Conservation (phyloP, 2,113 vertebrate genomes). For the Laticauda colubrina region DNA sequence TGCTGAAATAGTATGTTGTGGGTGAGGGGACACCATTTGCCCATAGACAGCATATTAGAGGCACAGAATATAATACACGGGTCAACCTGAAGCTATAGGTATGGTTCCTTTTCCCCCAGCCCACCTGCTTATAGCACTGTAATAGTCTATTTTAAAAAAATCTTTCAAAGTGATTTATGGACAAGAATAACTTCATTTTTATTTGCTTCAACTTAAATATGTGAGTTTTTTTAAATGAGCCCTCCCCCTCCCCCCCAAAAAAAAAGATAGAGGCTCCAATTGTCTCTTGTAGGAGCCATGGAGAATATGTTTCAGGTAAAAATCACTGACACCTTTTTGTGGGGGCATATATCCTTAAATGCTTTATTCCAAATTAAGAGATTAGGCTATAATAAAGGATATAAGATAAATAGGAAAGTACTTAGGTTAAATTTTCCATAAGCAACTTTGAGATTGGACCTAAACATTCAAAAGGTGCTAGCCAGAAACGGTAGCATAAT, state of each 20-base stretch:
- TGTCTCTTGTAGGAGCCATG: background rate
- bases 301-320: background rate
- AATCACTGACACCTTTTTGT: background rate
- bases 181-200: background rate
- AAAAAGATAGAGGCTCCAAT: background rate
- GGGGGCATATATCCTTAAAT: background rate
- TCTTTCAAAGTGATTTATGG: background rate
- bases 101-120: background rate
- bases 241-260: no score
- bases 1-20: background rate
- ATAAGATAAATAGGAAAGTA: background rate
- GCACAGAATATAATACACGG: background rate
- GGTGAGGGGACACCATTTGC: background rate
- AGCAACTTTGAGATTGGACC: background rate
- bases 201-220: background rate
- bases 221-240: background rate
- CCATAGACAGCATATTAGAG: background rate
- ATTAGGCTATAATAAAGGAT: background rate
- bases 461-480: background rate
- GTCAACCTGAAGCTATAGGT: background rate
- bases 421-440: background rate
- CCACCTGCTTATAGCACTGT: background rate
- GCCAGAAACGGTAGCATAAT: background rate
- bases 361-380: background rate
- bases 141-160: background rate